Conservation (phyloP, 1,140 invertebrate genomes). For the Teleopsis dalmanni region DNA sequence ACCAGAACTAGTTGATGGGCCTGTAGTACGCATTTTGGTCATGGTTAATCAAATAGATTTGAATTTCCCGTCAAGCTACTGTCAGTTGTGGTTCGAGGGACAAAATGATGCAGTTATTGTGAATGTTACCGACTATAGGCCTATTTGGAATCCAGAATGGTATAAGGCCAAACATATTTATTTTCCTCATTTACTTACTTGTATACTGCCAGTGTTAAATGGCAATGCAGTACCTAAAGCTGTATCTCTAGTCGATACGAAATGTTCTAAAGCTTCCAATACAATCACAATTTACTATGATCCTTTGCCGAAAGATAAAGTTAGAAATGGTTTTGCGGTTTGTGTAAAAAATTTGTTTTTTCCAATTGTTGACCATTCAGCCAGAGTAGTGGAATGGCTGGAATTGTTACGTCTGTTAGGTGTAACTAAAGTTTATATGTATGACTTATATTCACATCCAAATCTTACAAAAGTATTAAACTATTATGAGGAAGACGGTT, state of each 20-base stretch:
- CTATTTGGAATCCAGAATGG: conserved; percentile 84
- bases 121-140: conserved; percentile 70
- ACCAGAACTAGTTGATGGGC: conserved; percentile 54
- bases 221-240: conserved; percentile 64
- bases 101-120: conserved; percentile 64
- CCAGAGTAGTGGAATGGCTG: conserved; percentile 84
- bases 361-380: conserved; percentile 74
- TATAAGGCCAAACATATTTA: conserved; percentile 76
- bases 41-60: conserved; percentile 75
- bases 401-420: conserved; percentile 76
- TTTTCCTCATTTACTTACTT: conserved; percentile 78
- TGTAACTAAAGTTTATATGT: conserved; percentile 82
- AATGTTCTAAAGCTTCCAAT: conserved; percentile 72
- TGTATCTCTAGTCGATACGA: conserved; percentile 69
- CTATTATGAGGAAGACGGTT: conserved; percentile 63
- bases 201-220: conserved; percentile 63
- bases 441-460: conserved; percentile 71
- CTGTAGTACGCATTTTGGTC: conserved; percentile 70
- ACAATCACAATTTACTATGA: conserved; percentile 69
- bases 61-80: conserved; percentile 59
- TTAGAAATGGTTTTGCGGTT: conserved; percentile 72
- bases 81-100: conserved; percentile 81
- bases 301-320: conserved; percentile 40
- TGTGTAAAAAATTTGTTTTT: conserved; percentile 89
- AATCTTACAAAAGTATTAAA: conserved; percentile 78